A percentile compares a stretch with the other conserved stretches of the same genome.
Evolutionary conservation across 2,113 vertebrate genomes (phyloP).

Genomic region (Chloebia gouldiae): DNA sequence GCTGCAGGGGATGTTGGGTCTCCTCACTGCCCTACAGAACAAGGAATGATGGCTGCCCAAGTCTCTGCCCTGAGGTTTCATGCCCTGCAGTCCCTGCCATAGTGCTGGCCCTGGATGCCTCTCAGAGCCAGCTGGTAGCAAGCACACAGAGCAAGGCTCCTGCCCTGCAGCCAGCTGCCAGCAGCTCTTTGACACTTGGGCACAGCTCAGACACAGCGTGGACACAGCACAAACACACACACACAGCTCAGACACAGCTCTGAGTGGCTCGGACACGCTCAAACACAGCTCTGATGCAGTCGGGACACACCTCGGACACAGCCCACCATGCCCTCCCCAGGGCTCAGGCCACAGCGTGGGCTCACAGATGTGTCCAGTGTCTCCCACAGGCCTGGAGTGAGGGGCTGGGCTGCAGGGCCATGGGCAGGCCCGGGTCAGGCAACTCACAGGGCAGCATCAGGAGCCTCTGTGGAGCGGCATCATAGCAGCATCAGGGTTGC

Average conservation of each 20-base stretch:
- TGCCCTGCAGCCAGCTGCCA: background rate
- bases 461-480: background rate
- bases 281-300: too few species aligned
- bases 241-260: background rate
- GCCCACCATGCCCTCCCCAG: background rate
- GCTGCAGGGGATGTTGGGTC: background rate
- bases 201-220: background rate
- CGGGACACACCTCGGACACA: background rate
- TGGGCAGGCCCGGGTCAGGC: accelerated
- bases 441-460: background rate
- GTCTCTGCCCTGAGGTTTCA: background rate
- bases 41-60: accelerated
- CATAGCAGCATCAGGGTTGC: accelerated
- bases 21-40: background rate
- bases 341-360: accelerated
- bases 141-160: background rate
- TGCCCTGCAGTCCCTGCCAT: background rate
- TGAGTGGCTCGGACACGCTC: background rate
- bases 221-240: too few species aligned
- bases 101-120: background rate
- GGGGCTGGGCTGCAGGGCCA: background rate
- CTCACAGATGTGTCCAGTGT: accelerated
- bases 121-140: accelerated
- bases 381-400: background rate
- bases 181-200: background rate